Percentiles rank a stretch among this genome's conserved stretches.
Conservation (phyloP, 2,113 vertebrate genomes). For the Upupa epops region DNA sequence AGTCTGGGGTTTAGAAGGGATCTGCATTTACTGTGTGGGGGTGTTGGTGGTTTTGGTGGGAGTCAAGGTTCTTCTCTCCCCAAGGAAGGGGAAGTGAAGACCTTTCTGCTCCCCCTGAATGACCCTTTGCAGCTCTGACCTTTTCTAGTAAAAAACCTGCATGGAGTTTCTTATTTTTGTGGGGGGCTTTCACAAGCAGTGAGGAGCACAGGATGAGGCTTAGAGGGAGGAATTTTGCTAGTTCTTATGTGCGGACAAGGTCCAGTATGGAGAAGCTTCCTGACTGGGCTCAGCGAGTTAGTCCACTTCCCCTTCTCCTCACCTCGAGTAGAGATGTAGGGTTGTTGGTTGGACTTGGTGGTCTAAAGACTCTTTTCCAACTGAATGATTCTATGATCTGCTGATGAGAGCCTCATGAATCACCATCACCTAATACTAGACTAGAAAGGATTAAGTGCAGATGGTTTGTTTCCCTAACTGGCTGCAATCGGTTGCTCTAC, state of each 20-base stretch:
- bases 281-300: neutral
- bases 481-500: neutral
- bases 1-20: neutral
- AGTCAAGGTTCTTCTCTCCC: neutral
- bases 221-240: neutral
- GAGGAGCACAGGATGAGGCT: neutral
- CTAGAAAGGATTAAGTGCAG: neutral
- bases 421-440: neutral
- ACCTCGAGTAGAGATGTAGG: too few species aligned
- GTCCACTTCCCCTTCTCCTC: too few species aligned
- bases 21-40: neutral
- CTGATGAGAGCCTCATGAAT: neutral
- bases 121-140: neutral
- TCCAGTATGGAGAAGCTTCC: neutral
- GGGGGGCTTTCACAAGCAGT: neutral
- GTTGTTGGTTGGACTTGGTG: too few species aligned
- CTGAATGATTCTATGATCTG: too few species aligned
- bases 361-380: too few species aligned
- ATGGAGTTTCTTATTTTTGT: fast-evolving
- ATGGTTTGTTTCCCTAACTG: neutral
- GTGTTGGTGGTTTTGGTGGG: neutral
- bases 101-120: neutral
- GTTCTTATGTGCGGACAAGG: too few species aligned
- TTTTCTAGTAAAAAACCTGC: neutral
- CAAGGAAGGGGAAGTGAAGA: neutral